Percentiles rank a stretch among this genome's conserved stretches.
Evolutionary conservation across 2,797 vertebrate genomes (phyloP).

Genomic region (Fistularia tabacaria): DNA sequence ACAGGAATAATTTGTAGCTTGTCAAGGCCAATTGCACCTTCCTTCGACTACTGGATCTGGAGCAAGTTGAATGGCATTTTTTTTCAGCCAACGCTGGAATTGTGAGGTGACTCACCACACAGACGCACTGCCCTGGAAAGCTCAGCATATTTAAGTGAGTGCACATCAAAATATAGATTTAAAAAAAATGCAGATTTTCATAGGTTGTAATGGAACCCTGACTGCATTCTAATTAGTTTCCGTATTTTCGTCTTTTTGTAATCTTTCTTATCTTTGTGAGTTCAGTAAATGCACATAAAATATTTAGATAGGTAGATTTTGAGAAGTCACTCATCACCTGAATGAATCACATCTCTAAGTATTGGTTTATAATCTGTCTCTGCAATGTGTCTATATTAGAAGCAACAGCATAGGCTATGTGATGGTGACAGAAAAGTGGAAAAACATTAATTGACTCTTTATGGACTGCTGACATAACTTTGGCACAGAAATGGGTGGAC

Average conservation of each 20-base stretch:
- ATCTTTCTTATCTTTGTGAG: background rate
- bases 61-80: constrained; percentile 50
- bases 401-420: constrained; percentile 15
- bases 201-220: too few relatives aligned
- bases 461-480: constrained; percentile 32
- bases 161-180: constrained; percentile 51
- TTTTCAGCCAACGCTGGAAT: constrained; percentile 51
- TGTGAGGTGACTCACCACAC: constrained; percentile 65
- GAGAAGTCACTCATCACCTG: constrained; percentile 1
- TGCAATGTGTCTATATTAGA: constrained; percentile 22
- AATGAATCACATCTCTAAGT: constrained; percentile 4
- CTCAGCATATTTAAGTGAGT: constrained; percentile 55
- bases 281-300: too few relatives aligned
- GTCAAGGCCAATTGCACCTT: constrained; percentile 31
- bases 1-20: background rate
- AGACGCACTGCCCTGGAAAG: constrained; percentile 38
- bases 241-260: constrained; percentile 3
- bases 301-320: constrained; percentile 19
- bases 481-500: constrained; percentile 28
- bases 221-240: background rate
- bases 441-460: constrained; percentile 26
- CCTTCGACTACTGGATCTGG: constrained; percentile 34
- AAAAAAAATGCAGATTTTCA: constrained; percentile 7
- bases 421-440: constrained; percentile 7
- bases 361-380: constrained; percentile 21